Evolutionary conservation across 2,888 invertebrate species (phyloP).

Genomic region (Acronicta leporina): DNA sequence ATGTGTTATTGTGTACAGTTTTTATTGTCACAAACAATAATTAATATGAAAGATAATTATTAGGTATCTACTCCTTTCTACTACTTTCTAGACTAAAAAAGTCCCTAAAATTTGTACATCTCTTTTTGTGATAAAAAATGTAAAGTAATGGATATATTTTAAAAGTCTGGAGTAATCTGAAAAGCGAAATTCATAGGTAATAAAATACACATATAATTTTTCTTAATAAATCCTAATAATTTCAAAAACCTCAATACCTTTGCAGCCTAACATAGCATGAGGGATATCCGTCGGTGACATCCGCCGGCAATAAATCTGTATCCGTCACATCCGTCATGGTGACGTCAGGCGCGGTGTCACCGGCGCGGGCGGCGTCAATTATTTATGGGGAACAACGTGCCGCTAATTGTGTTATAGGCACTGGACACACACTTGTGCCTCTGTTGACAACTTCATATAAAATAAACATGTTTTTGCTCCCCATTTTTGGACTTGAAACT

Average conservation of each 20-base stretch:
- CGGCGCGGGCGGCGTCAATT: conserved; percentile 23
- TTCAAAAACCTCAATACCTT: conserved; percentile 16
- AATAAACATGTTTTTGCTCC: conserved; percentile 37
- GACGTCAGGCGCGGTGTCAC: conserved; percentile 13
- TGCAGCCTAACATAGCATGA: conserved; percentile 19
- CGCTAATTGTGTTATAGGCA: conserved; percentile 46
- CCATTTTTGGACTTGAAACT: background rate
- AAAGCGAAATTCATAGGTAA: too few relatives aligned
- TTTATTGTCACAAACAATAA: too few relatives aligned
- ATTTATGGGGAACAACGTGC: conserved; percentile 37
- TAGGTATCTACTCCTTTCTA: too few relatives aligned
- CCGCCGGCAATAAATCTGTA: conserved; percentile 40
- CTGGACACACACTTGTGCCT: conserved; percentile 18
- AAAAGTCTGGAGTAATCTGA: too few relatives aligned
- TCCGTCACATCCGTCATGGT: conserved; percentile 37
- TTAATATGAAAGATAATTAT: too few relatives aligned
- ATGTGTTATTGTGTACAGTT: too few relatives aligned
- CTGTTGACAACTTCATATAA: conserved; percentile 39
- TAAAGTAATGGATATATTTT: too few relatives aligned
- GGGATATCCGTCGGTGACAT: conserved; percentile 34
- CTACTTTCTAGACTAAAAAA: too few relatives aligned
- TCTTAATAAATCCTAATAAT: background rate
- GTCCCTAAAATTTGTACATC: too few relatives aligned
- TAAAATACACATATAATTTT: too few relatives aligned
- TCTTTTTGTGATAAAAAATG: too few relatives aligned